Evolutionary conservation across 2,113 vertebrate genomes (phyloP).

Genomic region (Cepphus grylle): DNA sequence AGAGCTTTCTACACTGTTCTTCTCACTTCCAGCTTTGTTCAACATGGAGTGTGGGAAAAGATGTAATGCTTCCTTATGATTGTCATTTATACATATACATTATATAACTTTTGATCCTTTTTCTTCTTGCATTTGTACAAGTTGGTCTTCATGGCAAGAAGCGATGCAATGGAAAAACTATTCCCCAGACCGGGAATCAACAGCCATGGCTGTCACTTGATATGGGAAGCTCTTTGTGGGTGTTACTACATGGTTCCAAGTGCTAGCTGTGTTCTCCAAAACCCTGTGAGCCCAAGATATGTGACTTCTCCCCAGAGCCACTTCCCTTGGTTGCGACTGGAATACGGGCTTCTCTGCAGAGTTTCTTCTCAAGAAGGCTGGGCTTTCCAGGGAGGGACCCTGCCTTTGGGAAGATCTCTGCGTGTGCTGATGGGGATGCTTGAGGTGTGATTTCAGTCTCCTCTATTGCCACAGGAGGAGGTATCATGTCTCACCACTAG

Average conservation of each 20-base stretch:
- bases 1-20: background rate
- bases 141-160: background rate
- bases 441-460: background rate
- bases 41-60: background rate
- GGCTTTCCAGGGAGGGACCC: background rate
- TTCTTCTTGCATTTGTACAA: background rate
- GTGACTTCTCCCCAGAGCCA: fast-evolving
- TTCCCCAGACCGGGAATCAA: background rate
- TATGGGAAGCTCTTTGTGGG: background rate
- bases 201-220: background rate
- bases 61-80: background rate
- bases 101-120: background rate
- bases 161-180: background rate
- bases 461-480: background rate
- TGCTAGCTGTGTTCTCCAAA: background rate
- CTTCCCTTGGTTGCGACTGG: background rate
- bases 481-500: background rate
- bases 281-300: too few relatives aligned
- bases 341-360: background rate
- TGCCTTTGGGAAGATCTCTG: background rate
- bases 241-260: background rate
- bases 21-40: background rate
- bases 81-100: background rate
- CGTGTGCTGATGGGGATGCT: background rate
- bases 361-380: background rate